Percentiles rank a stretch among this genome's conserved stretches.
These are phyloP conservation scores for Lordiphosa stackelbergi DNA, from an alignment of 1,140 invertebrate species.

Conservation along the genomic window DNA sequence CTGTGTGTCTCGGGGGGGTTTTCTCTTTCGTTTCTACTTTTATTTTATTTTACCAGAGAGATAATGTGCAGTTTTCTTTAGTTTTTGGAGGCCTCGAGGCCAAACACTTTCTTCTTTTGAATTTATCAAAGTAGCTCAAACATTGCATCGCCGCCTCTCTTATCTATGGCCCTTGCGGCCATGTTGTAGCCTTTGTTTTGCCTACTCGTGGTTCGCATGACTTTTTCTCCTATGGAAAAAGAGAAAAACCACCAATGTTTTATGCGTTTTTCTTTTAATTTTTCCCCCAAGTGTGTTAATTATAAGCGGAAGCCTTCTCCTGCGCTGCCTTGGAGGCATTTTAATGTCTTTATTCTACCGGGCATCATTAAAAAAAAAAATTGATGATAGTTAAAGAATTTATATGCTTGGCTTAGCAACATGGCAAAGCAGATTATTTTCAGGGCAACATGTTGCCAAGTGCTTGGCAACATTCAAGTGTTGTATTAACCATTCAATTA, in stretches of 20 bases:
- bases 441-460: slow-evolving; percentile 4
- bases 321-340: neutral
- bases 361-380: too few species aligned
- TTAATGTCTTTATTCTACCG: slow-evolving; percentile 33
- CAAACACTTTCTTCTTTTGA: slow-evolving; percentile 63
- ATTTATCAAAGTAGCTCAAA: slow-evolving; percentile 42
- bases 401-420: too few species aligned
- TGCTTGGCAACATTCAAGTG: neutral
- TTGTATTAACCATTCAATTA: too few species aligned
- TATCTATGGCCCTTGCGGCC: slow-evolving; percentile 29
- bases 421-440: too few species aligned
- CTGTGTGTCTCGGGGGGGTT: slow-evolving; percentile 10
- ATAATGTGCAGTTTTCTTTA: slow-evolving; percentile 45
- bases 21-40: slow-evolving; percentile 30
- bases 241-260: slow-evolving; percentile 9
- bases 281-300: slow-evolving; percentile 51
- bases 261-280: slow-evolving; percentile 18
- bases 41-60: slow-evolving; percentile 32
- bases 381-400: too few species aligned
- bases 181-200: slow-evolving; percentile 55
- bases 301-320: slow-evolving; percentile 39
- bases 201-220: slow-evolving; percentile 49
- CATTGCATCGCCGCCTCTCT: slow-evolving; percentile 23
- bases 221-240: slow-evolving; percentile 20
- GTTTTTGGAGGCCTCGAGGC: slow-evolving; percentile 51